Conservation (phyloP, 2,888 invertebrate genomes). For the Tenthredo scrophulariae region DNA sequence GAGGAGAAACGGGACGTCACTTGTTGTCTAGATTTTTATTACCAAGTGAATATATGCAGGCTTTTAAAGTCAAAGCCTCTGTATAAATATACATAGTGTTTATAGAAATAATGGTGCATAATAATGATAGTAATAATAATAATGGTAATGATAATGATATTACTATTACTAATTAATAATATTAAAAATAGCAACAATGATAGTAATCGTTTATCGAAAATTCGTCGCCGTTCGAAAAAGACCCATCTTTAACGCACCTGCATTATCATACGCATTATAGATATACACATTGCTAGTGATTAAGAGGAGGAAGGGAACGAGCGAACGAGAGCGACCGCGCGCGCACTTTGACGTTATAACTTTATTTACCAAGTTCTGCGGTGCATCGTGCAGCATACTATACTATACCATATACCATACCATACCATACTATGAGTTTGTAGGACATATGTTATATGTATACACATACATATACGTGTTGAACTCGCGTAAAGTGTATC, state of each 20-base stretch:
- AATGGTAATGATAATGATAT: background rate
- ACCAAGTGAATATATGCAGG: background rate
- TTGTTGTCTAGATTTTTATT: background rate
- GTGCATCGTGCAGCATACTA: background rate
- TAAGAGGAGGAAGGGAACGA: background rate
- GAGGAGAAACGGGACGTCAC: background rate
- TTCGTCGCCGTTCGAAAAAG: background rate
- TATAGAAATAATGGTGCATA: background rate
- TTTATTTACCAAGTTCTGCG: constrained; percentile 9
- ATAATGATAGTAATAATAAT: background rate
- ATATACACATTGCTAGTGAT: background rate
- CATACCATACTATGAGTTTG: background rate
- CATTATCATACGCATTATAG: background rate
- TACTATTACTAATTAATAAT: background rate
- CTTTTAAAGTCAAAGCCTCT: background rate
- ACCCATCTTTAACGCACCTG: background rate
- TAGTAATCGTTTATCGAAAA: background rate
- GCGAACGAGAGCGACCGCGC: background rate
- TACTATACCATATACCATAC: background rate
- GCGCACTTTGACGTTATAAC: constrained; percentile 2
- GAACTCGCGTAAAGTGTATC: background rate
- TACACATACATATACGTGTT: background rate
- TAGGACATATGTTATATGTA: background rate
- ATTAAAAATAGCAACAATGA: background rate
- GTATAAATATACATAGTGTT: background rate